phyloP scores from a whole-genome alignment of 2,113 vertebrate genomes.

The Bos javanicus region DNA sequence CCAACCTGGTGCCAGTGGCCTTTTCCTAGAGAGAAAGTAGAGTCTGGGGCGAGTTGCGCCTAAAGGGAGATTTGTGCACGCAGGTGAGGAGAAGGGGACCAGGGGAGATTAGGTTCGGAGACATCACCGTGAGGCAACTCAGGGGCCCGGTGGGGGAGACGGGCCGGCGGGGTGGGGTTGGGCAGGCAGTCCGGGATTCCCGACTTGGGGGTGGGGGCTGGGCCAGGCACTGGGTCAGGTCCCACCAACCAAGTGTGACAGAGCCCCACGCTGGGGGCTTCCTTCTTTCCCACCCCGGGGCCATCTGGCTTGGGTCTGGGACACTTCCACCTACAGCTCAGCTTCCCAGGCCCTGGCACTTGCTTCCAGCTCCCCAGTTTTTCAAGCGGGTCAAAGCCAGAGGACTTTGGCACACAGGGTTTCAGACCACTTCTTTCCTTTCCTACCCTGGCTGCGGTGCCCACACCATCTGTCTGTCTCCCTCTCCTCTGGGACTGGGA shows the following conservation, averaged over 20 bases:
- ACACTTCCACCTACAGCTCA: background rate
- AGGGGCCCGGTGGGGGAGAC: no score
- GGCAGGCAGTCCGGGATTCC: background rate
- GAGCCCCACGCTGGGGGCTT: background rate
- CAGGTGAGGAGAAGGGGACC: background rate
- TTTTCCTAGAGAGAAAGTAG: background rate
- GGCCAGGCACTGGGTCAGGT: background rate
- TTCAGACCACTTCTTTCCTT: background rate
- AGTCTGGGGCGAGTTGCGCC: background rate
- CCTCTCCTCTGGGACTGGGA: background rate
- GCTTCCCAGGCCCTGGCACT: background rate
- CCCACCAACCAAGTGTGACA: background rate
- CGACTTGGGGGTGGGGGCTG: background rate
- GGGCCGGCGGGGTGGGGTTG: no score
- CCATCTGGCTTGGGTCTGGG: background rate
- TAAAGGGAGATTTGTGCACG: background rate
- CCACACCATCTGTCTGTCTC: fast-evolving
- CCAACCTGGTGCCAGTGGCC: background rate
- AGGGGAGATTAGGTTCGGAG: background rate
- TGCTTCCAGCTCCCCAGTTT: background rate
- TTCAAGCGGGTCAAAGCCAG: background rate
- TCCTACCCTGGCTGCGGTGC: background rate
- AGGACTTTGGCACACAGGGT: background rate
- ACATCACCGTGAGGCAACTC: background rate
- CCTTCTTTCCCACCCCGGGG: background rate